Percentiles rank a stretch among this genome's conserved stretches.
phyloP scores from a whole-genome alignment of 1,140 invertebrate species.

The Aleiodes sp. region DNA sequence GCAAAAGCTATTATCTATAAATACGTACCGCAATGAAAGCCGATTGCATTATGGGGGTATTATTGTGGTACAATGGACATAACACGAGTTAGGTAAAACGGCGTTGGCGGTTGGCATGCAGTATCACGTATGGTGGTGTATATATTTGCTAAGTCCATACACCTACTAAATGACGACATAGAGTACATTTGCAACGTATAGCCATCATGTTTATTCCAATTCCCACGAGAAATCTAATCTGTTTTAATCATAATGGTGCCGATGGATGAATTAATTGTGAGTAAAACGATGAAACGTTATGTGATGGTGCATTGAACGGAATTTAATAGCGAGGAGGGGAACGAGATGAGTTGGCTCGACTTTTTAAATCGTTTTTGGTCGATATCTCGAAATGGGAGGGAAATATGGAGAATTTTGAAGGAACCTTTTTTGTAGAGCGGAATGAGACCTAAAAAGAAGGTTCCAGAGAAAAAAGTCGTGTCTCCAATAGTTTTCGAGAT shows the following conservation, averaged over 20 bases:
- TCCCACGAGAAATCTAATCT: conserved; percentile 28
- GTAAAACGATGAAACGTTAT: not conserved
- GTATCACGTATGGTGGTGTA: conserved; percentile 1
- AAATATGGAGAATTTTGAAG: no score
- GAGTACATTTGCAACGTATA: conserved; percentile 13
- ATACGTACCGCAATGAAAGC: conserved; percentile 1
- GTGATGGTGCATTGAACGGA: no score
- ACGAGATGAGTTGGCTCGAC: no score
- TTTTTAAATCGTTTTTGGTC: no score
- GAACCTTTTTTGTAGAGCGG: no score
- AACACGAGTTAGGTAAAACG: not conserved
- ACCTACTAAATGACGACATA: conserved; percentile 29
- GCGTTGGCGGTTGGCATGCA: not conserved
- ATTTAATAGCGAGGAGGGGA: no score
- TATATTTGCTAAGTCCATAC: not conserved
- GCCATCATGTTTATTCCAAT: conserved; percentile 26
- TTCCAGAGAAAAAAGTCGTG: no score
- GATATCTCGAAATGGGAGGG: no score
- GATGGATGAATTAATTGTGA: conserved; percentile 13
- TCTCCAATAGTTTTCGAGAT: no score
- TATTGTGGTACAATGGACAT: conserved; percentile 26
- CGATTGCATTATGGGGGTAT: conserved; percentile 24
- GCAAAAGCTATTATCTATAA: conserved; percentile 10
- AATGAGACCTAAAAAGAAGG: no score
- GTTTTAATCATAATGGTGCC: conserved; percentile 11